Evolutionary conservation across 35 echinoderm and acorn worm species (phyloP), one percentile per base, ranked within the genome.

Genomic region (Diadema setosum): DNA sequence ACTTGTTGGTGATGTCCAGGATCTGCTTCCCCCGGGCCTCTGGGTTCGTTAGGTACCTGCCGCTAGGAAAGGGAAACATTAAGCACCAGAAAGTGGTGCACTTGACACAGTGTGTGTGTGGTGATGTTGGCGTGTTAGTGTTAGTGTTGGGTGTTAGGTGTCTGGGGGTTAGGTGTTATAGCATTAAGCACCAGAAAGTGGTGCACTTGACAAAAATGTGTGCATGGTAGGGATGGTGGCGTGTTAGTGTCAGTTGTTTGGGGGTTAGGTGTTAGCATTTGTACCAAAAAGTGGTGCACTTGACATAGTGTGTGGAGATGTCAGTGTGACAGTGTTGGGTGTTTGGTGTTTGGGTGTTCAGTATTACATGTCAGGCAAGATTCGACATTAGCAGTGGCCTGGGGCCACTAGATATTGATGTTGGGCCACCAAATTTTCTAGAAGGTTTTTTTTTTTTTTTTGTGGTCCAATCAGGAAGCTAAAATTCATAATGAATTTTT

Each of bases 21-120:
- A 98, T 87, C 86, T 92, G 92, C 57, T 98, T 94, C 15, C 88
- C 96, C 52, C 96, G 78, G 15, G 86, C 85, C 37, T 92, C 92
- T 23, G 92, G 92, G 69, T 92, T 94, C n/a, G 89, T 88, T 58
- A 94, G 58, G 78, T 98, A 98, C 55, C 93, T 87, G 16, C 96
- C 91, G 58, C 96, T 98, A 39, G 37, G 25, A 78, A 78, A 26
- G n/a, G 44, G 73, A 78, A 78, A 78, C 29, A 78, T 41, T 78
- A 78, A 78, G 73, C 73, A 78, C 73, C 73, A 78, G 40, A 78
- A 44, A 44, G 35, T 78, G 73, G 73, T 78, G 73, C 73, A 78
- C 44, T 78, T 78, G 73, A 78, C 73, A 78, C 73, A 21, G 73
- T 78, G 73, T 34, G 30, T 67, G 63, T 67, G 63, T 67, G 37